These are phyloP conservation scores for Epinephelus coioides DNA, from an alignment of 2,797 vertebrate genomes.

Conservation along the genomic window DNA sequence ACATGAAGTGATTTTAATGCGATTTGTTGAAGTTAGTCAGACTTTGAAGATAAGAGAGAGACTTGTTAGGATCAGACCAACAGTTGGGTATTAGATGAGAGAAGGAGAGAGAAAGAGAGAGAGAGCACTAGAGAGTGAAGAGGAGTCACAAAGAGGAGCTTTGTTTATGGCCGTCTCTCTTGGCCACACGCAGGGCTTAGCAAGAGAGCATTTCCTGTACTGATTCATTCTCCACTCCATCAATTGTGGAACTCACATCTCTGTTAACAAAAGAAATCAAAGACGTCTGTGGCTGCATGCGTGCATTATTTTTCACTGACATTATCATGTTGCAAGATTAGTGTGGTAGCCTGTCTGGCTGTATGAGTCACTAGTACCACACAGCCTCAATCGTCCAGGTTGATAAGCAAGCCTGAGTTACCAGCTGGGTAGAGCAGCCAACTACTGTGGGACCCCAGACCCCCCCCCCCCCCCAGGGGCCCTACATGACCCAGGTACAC, in stretches of 20 bases:
- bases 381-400: neutral
- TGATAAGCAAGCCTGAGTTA: slow-evolving; percentile 7
- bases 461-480: no score
- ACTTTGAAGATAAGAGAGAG: slow-evolving; percentile 29
- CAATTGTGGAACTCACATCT: slow-evolving; percentile 78
- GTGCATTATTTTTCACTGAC: slow-evolving; percentile 49
- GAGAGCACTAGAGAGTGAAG: slow-evolving; percentile 62
- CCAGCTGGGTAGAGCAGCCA: neutral
- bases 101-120: slow-evolving; percentile 41
- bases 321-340: slow-evolving; percentile 59
- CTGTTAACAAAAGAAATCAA: slow-evolving; percentile 69
- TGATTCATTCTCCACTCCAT: slow-evolving; percentile 78
- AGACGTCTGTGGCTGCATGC: slow-evolving; percentile 40
- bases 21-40: neutral
- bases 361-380: slow-evolving; percentile 20
- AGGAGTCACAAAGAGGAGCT: slow-evolving; percentile 82
- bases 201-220: slow-evolving; percentile 84
- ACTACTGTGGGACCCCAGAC: neutral
- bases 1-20: slow-evolving; percentile 10
- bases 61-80: slow-evolving; percentile 50
- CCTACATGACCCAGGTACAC: neutral
- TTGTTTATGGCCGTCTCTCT: slow-evolving; percentile 85
- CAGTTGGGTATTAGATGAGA: slow-evolving; percentile 38
- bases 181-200: slow-evolving; percentile 84
- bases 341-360: slow-evolving; percentile 13